Conservation (phyloP, 2,113 vertebrate species). For the Amphilophus citrinellus region DNA sequence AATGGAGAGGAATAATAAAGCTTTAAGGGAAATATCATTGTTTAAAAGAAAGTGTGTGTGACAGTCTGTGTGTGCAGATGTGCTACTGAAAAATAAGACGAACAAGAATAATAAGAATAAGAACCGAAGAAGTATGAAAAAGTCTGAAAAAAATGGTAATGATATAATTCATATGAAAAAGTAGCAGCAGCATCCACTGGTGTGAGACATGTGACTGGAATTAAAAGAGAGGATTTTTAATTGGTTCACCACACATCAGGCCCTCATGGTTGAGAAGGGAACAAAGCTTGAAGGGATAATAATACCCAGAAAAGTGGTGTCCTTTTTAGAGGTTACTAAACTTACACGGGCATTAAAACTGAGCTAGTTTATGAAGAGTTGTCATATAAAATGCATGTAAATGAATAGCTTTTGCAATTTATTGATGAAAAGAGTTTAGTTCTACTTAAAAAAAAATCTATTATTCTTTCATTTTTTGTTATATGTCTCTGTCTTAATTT, state of each 20-base stretch:
- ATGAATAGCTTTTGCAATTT: neutral
- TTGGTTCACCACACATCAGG: neutral
- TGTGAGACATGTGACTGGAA: neutral
- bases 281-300: neutral
- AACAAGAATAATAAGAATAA: neutral
- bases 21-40: neutral
- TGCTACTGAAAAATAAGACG: neutral
- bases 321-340: neutral
- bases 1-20: neutral
- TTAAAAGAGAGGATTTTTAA: neutral
- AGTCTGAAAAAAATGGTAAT: rapidly evolving
- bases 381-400: neutral
- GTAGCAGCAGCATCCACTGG: neutral
- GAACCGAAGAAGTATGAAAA: neutral
- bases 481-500: too few relatives aligned
- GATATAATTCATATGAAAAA: neutral
- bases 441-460: too few relatives aligned
- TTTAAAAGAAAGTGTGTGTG: neutral
- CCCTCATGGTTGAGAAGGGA: neutral
- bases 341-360: neutral
- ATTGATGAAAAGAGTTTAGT: neutral
- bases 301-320: neutral
- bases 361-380: neutral
- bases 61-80: too few relatives aligned
- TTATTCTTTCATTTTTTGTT: neutral